Conservation (phyloP, 2,113 vertebrate species). For the Furnarius figulus region DNA sequence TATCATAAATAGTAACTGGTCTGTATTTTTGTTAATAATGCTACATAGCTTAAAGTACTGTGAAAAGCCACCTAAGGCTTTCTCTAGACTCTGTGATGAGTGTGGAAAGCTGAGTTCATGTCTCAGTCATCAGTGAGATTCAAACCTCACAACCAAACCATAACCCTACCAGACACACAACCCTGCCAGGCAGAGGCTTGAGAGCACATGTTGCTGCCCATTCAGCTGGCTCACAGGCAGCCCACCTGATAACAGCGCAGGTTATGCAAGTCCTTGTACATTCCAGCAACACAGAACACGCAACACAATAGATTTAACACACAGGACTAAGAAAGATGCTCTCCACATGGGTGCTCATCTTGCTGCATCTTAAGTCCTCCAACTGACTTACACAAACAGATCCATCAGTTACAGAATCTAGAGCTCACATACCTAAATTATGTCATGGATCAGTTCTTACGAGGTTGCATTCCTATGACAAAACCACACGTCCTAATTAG, state of each 20-base stretch:
- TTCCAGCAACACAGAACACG: background rate
- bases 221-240: background rate
- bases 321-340: background rate
- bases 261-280: background rate
- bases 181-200: background rate
- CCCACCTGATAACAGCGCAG: accelerated
- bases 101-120: background rate
- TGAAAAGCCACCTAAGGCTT: background rate
- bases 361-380: background rate
- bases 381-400: background rate
- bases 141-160: background rate
- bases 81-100: background rate
- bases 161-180: background rate
- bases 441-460: background rate
- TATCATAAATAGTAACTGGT: background rate
- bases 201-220: background rate
- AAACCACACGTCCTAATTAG: background rate
- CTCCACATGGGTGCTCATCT: background rate
- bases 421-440: background rate
- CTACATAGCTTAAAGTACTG: background rate
- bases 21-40: background rate
- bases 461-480: background rate
- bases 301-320: background rate
- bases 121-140: background rate
- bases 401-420: background rate